Base-by-base conservation (phyloP, 2,797 vertebrate species). In the Siniperca obscura region DNA sequence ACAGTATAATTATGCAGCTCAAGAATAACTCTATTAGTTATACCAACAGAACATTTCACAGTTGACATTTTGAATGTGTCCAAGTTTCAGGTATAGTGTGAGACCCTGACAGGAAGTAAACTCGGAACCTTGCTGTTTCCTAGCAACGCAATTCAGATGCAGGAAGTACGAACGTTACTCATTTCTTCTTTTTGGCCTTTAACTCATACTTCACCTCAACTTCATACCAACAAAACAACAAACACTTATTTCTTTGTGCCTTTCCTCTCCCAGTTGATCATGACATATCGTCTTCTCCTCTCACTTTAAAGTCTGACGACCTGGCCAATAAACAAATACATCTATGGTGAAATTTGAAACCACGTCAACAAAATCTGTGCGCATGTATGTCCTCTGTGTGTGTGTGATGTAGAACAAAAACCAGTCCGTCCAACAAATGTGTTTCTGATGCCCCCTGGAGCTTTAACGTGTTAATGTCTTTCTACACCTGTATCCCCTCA, bases 381-480 rank as follows among this genome's bases (percentile, higher is more conserved):
- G 36, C 59, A 0, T 30, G 11, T 11, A 0, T 64, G 9, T 25
- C 2, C 19, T 40, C 5, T 7, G 3, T 50, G 61, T 34, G 50
- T 60, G 9, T 22, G 52, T 11, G 11, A 27, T 69, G 16, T 0
- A 50, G 21, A 56, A 5, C 25, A 9, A 42, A 27, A 38, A 6
- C 16, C 21, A 27, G 11, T 22, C 19, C 1, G 2, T 48, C 7
- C 19, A 30, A 25, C 9, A 22, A 64, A 75, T 10, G 56, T 65
- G 70, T 81, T 88, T 82, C 66, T 91, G 83, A 76, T 89, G 92
- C 92, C 91, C 79, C 44, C 93, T 91, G 78, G 76, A 83, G 92
- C 14, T 76, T 17, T 25, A 64, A 52, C 4, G 4, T 25, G n/a
- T 40, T n/a, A 42, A 34, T 50, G 42, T 53, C 36, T 61, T 14